A percentile compares a stretch with the other conserved stretches of the same genome.
These are phyloP conservation scores for Aplysina aerophoba DNA, from an alignment of 37 sponge, comb jelly and placozoan species.

Conservation along the genomic window DNA sequence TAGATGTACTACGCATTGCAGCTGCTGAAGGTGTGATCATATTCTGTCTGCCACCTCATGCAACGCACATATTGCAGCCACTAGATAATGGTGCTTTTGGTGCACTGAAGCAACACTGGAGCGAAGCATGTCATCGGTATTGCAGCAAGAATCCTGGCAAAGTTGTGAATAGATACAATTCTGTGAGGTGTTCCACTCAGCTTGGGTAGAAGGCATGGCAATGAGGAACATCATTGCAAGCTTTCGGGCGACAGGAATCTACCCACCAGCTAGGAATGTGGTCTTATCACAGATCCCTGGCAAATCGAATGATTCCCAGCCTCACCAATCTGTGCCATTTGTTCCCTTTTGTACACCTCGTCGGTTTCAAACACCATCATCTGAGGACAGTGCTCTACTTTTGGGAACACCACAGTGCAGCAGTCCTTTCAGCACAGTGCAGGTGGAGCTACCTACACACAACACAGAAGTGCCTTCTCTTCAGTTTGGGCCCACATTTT, in stretches of 20 bases:
- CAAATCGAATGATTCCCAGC: neutral
- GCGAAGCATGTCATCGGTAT: constrained; percentile 25
- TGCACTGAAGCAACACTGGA: constrained; percentile 36
- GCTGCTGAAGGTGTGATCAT: constrained; percentile 20
- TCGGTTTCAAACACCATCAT: neutral
- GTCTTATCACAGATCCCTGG: constrained; percentile 5
- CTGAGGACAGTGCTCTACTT: neutral
- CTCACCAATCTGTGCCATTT: neutral
- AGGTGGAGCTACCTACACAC: constrained; percentile 11
- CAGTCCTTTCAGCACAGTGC: neutral
- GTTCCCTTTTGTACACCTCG: constrained; percentile 32
- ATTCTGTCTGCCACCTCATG: constrained; percentile 37
- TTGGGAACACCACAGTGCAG: neutral
- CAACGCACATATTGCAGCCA: constrained; percentile 48
- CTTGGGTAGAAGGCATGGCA: constrained; percentile 32
- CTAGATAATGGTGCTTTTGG: constrained; percentile 58
- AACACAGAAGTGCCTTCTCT: neutral
- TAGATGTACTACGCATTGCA: constrained; percentile 22
- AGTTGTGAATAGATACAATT: constrained; percentile 35
- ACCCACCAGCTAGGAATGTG: constrained; percentile 6
- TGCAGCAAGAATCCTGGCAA: constrained; percentile 33
- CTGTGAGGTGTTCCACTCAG: constrained; percentile 17
- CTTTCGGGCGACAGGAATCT: constrained; percentile 14
- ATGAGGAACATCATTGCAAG: constrained; percentile 16
- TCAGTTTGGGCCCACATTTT: neutral